Evolutionary conservation across 2,113 vertebrate species (phyloP), one percentile per base, ranked within the genome.

Genomic region (Glaucidium brasilianum): DNA sequence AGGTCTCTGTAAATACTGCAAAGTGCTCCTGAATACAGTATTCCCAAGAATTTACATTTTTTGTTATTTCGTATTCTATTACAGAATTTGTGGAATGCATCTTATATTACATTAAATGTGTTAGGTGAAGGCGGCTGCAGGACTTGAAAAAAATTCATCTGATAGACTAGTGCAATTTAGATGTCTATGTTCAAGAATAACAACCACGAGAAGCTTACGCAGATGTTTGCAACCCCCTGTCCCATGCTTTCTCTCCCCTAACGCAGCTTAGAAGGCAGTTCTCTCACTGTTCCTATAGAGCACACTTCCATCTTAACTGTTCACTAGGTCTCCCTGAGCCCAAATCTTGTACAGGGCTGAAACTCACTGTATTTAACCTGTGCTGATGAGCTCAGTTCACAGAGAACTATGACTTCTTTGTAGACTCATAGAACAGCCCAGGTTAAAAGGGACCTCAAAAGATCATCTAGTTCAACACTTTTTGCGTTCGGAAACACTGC

Each of bases 11-110:
- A 82, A 53, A 15, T 71, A 71, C 62, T n/a, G 77, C 53, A 74
- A 92, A 89, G 45, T 20, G 7, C 50, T 22, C 12, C 91, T 88
- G 84, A 92, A 88, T 85, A 30, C 23, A 64, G 13, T 47, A 68
- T 45, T 76, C 17, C 67, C 67, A 88, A 66, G 85, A 59, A 85
- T 63, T 29, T 34, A 95, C 86, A 32, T 68, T 86, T 93, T 94
- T 92, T 94, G 22, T 95, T 95, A 95, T 94, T 63, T 76, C 10
- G 27, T 90, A 77, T 66, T n/a, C 55, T 35, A 15, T 84, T 94
- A 95, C 91, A 92, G 94, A 92, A 93, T 96, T 96, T 94, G 94
- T 95, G 88, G 96, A 95, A 94, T 88, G 80, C 62, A 96, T 96
- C 87, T 0, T 66, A 91, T 93, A 87, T 94, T 94, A 90, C 88